phyloP scores from a whole-genome alignment of 2,888 invertebrate genomes.

The Tanytarsus gracilentus region DNA sequence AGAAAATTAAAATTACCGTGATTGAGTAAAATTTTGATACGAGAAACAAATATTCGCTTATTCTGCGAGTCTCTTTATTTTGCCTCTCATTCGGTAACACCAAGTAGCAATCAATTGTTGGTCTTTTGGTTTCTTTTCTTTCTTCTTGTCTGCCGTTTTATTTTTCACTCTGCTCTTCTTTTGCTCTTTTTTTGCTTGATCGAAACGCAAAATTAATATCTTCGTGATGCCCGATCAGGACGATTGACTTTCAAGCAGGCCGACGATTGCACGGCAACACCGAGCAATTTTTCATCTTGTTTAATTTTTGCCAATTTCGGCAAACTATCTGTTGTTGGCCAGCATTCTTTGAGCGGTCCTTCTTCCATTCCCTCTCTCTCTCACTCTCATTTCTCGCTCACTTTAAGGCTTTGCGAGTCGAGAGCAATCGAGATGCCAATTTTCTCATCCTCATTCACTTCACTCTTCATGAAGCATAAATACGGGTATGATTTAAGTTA shows the following conservation, averaged over 20 bases:
- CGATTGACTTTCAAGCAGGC: conserved; percentile 1
- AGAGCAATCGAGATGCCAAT: too few relatives aligned
- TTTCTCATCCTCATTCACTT: conserved; percentile 27
- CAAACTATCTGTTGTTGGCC: conserved; percentile 12
- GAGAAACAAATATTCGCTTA: too few relatives aligned
- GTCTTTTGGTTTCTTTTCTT: too few relatives aligned
- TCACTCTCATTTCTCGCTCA: too few relatives aligned
- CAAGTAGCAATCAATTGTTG: too few relatives aligned
- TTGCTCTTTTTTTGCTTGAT: neutral
- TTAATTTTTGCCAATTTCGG: conserved; percentile 19
- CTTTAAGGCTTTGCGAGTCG: too few relatives aligned
- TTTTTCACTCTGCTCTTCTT: neutral
- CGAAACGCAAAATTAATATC: conserved; percentile 4
- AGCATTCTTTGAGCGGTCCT: neutral
- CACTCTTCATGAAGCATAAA: conserved; percentile 15
- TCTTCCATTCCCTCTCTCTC: neutral
- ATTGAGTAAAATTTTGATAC: too few relatives aligned
- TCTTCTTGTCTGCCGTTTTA: neutral
- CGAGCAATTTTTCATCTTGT: conserved; percentile 25
- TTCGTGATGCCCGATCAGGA: conserved; percentile 4
- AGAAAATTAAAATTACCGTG: too few relatives aligned
- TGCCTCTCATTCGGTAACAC: too few relatives aligned
- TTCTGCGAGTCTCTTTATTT: too few relatives aligned
- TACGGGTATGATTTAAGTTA: conserved; percentile 22
- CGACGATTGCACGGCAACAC: conserved; percentile 5